Percentiles rank a stretch among this genome's conserved stretches.
These are phyloP conservation scores for Scortum barcoo DNA, from an alignment of 2,113 vertebrate species.

Conservation along the genomic window DNA sequence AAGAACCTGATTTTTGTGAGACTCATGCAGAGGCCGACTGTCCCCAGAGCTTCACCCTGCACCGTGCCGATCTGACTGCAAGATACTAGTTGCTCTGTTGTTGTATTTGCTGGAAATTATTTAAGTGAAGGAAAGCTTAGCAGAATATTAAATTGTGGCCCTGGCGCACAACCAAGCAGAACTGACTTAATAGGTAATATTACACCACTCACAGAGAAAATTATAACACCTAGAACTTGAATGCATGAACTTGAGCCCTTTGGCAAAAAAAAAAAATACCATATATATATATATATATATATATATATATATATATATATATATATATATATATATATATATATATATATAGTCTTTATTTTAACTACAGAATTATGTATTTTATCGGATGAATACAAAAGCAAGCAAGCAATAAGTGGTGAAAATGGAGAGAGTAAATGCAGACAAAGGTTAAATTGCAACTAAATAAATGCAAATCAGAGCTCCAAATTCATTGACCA, in stretches of 20 bases:
- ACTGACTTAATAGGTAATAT: background rate
- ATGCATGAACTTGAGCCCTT: background rate
- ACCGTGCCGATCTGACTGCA: background rate
- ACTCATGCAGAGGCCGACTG: background rate
- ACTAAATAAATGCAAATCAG: background rate
- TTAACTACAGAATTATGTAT: background rate
- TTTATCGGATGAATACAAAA: constrained; percentile 1
- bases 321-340: too few species aligned
- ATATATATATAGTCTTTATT: background rate
- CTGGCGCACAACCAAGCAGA: background rate
- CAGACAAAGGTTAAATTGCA: background rate
- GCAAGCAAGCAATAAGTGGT: background rate
- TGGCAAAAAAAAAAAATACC: background rate
- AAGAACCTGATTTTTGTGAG: background rate
- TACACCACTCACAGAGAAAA: background rate
- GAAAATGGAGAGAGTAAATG: background rate
- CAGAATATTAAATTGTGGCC: background rate
- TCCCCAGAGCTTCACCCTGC: background rate
- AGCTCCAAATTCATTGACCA: background rate
- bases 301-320: too few species aligned
- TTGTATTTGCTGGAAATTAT: background rate
- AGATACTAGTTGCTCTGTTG: background rate
- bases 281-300: too few species aligned
- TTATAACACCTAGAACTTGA: background rate
- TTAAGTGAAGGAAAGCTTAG: background rate